Evolutionary conservation across 1,140 invertebrate genomes (phyloP), one percentile per base, ranked within the genome.

Genomic region (Ctenoplectra terminalis): DNA sequence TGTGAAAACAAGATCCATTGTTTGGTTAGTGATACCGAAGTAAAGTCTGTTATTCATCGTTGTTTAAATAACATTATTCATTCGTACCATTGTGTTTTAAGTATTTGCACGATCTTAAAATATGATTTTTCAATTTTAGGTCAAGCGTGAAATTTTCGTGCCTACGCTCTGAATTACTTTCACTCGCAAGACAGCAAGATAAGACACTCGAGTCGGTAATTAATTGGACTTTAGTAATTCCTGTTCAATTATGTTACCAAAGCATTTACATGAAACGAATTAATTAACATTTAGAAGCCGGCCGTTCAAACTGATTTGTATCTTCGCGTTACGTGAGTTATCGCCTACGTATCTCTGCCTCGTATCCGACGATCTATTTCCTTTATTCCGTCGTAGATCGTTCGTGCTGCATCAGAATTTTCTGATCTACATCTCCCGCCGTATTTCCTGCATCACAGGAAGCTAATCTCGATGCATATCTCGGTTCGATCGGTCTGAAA

Each of bases 351-450:
- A 73, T 80, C 70, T 54, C 29, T 13, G 34, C 20, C 34, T n/a
- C 20, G 0, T 54, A 80, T 73, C 69, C 15, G 2, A 34, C 58
- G 6, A 73, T 73, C 58, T 73, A 52, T 73, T 73, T 60, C n/a
- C 54, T 78, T 70, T 50, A 40, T 78, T 61, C 5, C 31, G 11
- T 0, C 15, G 15, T 43, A 52, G 31, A 63, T 54, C 17, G 31
- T 60, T 37, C 58, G 46, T 73, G 58, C 23, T 29, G 43, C 23
- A 46, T 73, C 58, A 31, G 15, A 54, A 54, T 52, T 64, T 54
- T 11, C 23, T 34, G 26, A 73, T 73, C 58, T 64, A 26, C 2
- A 73, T 64, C 48, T 34, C 9, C 6, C 37, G 26, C 64, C 48
- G 0, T 15, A 13, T 64, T 46, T 73, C 70, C 69, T 73, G 69